Evolutionary conservation across 2,113 vertebrate genomes (phyloP), one percentile per base, ranked within the genome.

Genomic region (Anoplopoma fimbria): DNA sequence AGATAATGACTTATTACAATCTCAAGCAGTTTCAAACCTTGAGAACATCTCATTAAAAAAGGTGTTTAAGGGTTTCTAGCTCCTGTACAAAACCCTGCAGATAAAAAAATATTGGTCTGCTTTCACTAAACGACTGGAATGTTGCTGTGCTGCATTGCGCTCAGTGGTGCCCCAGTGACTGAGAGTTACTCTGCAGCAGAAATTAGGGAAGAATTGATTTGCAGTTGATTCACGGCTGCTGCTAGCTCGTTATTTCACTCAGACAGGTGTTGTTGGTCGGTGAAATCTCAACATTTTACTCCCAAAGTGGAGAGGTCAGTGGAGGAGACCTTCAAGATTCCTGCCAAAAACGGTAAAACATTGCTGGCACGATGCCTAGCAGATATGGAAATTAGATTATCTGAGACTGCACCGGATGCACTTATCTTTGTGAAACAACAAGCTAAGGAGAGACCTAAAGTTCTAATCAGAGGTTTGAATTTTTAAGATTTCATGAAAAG

Each of bases 161-260:
- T 33, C 65, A 23, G 36, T 34, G 61, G 47, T 21, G 60, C 77
- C 14, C 23, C 51, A 27, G n/a, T 21, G 57, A 57, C 63, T n/a
- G 25, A 29, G 17, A 76, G 80, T 45, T 36, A 14, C 58, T 82
- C 60, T 83, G 68, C 68, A 57, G 81, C 49, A 65, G 13, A 23
- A 38, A 63, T 40, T 10, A 27, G 29, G 29, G 19, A 82, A 31
- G 31, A 38, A 21, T 25, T 1, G 19, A 65, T 77, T 74, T 65
- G 15, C 69, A 57, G 70, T 21, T 31, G 36, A 58, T 69, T 58
- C 9, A 9, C 33, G 58, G 51, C 1, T 34, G 29, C 75, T 33
- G 61, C 60, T 1, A 14, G 3, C 53, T 88, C 82, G 55, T 82
- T 77, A 71, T 62, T 84, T 74, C 75, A 21, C 55, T 51, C 27